Evolutionary conservation across 2,888 invertebrate genomes (phyloP), one percentile per base, ranked within the genome.

Genomic region (Pyrgus malvae): DNA sequence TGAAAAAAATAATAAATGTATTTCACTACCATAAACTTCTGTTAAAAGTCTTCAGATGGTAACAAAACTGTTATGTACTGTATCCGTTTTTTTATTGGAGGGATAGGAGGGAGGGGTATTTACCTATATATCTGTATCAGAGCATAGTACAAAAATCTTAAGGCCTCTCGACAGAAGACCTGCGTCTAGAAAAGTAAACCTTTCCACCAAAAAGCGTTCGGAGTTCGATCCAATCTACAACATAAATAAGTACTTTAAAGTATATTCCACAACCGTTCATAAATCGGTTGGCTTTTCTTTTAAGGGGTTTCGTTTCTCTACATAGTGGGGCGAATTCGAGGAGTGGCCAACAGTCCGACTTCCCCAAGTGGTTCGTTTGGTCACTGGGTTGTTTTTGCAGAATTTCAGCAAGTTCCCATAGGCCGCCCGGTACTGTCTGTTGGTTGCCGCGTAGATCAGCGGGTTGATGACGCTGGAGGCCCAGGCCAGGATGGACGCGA

Each of bases 391-490:
- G 33, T 80, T 87, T 49, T 78, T 79, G 57, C 86, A 90, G 42
- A 86, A 73, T 60, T 81, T 87, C 7, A 92, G 78, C 16, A 93
- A 73, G 65, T 92, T 92, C 2, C 85, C 89, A 68, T 93, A 93
- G 0, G 93, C 93, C 1, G 92, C 91, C 58, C 92, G 72, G 74
- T 97, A 97, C 69, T 96, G 95, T 61, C 95, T 92, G 78, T 97
- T 97, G 64, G 96, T 96, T 5, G 95, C 95, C 2, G 97, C 97
- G 83, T 98, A 98, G 62, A 97, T 96, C 59, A 97, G 92, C 0
- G 97, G 97, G 83, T 98, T 98, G 63, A 97, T 92, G 46, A 97
- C 97, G 57, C 96, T 95, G 0, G 97, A 97, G 0, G 96, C 95
- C 96, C 97, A 98, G 0, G 97, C 96, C 61, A 97, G 89, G 48